Conservation (phyloP, 2,888 invertebrate genomes). For the Reticulitermes lucifugus region DNA sequence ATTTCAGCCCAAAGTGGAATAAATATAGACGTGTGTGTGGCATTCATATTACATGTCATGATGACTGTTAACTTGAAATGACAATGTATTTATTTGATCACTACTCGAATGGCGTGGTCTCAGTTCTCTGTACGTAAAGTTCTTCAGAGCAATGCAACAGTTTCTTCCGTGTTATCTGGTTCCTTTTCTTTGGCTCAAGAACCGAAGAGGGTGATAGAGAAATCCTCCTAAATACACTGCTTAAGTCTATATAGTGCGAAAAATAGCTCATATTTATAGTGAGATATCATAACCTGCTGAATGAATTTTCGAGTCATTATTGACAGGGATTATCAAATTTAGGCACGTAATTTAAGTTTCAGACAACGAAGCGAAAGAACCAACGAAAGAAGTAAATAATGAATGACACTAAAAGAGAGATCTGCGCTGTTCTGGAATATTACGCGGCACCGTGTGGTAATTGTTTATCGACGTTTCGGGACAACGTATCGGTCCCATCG, state of each 20-base stretch:
- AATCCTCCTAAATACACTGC: not conserved
- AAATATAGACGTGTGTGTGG: not conserved
- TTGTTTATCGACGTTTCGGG: no score
- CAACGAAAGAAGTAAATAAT: no score
- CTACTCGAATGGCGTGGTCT: not conserved
- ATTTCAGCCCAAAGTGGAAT: not conserved
- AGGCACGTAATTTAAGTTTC: no score
- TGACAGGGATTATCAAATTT: not conserved
- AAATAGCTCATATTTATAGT: not conserved
- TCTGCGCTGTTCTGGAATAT: no score
- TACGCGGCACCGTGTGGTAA: no score
- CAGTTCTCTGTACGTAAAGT: not conserved
- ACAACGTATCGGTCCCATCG: no score
- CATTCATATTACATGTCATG: no score
- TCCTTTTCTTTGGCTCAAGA: not conserved
- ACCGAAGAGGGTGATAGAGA: not conserved
- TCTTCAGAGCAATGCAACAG: not conserved
- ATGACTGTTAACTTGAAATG: no score
- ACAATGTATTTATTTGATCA: not conserved
- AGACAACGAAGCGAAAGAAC: no score
- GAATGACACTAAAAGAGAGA: no score
- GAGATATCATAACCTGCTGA: not conserved
- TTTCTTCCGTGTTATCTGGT: constrained; percentile 5
- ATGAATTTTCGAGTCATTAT: not conserved
- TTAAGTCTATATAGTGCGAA: not conserved